These are phyloP conservation scores for Heliornis fulica DNA, from an alignment of 2,113 vertebrate species.

Conservation along the genomic window DNA sequence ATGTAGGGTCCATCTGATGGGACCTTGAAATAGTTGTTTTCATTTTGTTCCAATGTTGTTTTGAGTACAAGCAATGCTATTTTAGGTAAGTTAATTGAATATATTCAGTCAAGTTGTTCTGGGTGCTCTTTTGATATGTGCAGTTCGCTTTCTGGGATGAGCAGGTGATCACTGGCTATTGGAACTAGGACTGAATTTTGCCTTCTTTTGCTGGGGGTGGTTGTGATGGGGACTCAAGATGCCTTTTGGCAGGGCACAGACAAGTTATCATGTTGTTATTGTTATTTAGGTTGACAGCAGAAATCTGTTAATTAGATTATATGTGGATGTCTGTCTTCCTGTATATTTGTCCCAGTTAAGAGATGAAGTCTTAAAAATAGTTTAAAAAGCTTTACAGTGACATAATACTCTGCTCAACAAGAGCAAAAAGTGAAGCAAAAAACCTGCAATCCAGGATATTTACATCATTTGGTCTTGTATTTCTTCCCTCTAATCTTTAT, in stretches of 20 bases:
- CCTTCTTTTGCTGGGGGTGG: neutral
- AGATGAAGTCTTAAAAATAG: conserved; percentile 1
- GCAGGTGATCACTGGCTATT: neutral
- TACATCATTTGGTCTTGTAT: neutral
- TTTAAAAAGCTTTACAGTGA: neutral
- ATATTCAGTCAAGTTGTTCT: neutral
- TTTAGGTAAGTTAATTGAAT: neutral
- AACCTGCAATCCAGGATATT: neutral
- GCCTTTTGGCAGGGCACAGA: neutral
- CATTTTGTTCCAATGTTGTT: neutral
- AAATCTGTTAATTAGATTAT: conserved; percentile 41
- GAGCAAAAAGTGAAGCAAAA: neutral
- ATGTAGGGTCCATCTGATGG: neutral
- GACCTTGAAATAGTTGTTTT: neutral
- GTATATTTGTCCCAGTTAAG: conserved; percentile 33
- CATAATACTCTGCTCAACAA: neutral
- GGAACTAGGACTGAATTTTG: neutral
- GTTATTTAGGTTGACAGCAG: conserved; percentile 16
- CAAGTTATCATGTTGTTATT: neutral
- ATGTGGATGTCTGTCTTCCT: neutral
- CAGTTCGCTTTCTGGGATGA: neutral
- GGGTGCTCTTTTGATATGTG: neutral
- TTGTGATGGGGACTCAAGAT: neutral
- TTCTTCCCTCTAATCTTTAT: conserved; percentile 20
- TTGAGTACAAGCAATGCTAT: neutral